A percentile compares a stretch with the other conserved stretches of the same genome.
phyloP scores from a whole-genome alignment of 2,888 invertebrate species.

The Pammene aurita region DNA sequence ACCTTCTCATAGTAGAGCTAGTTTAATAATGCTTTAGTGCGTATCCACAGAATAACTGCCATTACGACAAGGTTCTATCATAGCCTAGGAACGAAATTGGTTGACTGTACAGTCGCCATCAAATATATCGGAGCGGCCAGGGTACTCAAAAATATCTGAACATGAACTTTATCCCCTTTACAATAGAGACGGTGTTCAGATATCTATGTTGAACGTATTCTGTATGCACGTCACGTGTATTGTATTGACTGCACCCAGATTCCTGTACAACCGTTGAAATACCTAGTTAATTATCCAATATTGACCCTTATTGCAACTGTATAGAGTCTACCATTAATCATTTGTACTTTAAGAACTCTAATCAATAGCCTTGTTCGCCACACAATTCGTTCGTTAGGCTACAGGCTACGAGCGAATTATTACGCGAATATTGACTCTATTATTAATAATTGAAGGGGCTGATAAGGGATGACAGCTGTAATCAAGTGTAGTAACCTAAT shows the following conservation, averaged over 20 bases:
- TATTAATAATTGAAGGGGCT: constrained; percentile 31
- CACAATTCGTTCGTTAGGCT: constrained; percentile 64
- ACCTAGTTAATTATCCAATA: not conserved
- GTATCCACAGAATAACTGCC: no score
- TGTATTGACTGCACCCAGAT: no score
- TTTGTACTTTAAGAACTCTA: constrained; percentile 47
- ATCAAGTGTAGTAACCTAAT: constrained; percentile 4
- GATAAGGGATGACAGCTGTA: constrained; percentile 22
- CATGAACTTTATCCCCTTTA: no score
- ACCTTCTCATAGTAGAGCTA: no score
- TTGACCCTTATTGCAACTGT: not conserved
- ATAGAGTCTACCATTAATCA: not conserved
- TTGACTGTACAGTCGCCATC: no score
- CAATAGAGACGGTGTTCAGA: no score
- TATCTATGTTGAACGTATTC: not conserved
- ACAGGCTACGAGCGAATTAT: constrained; percentile 33
- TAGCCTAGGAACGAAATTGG: no score
- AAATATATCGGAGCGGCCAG: no score
- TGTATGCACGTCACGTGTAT: not conserved
- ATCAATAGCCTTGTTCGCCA: constrained; percentile 65
- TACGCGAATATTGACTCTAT: constrained; percentile 35
- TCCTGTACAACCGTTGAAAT: no score
- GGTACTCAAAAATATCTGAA: no score
- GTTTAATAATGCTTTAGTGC: no score
- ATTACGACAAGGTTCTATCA: no score